A percentile compares a stretch with the other conserved stretches of the same genome.
Conservation (phyloP, 2,888 invertebrate genomes). For the Diarsia rubi region DNA sequence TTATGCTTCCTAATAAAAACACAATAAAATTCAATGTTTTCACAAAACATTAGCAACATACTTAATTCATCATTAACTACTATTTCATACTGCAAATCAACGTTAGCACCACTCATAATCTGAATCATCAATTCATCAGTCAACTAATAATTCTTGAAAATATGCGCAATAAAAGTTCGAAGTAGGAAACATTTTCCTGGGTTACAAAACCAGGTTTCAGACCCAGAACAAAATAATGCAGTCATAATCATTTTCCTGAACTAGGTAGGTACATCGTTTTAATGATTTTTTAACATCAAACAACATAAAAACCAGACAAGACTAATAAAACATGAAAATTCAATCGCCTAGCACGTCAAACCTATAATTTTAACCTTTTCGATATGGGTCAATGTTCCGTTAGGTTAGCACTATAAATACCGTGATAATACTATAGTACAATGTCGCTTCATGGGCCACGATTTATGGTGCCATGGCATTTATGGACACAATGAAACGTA, state of each 20-base stretch:
- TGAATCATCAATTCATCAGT: constrained; percentile 22
- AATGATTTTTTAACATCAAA: constrained; percentile 10
- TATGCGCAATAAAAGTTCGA: constrained; percentile 14
- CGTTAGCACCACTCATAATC: not conserved
- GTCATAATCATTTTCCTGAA: constrained; percentile 2
- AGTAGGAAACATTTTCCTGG: constrained; percentile 28
- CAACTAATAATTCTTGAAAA: constrained; percentile 15
- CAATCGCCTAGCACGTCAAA: constrained; percentile 41
- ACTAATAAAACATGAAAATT: constrained; percentile 43
- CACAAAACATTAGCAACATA: constrained; percentile 5
- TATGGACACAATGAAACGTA: constrained; percentile 78
- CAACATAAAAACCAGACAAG: constrained; percentile 27
- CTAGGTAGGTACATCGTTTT: not conserved
- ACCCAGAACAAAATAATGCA: constrained; percentile 12
- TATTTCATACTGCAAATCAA: constrained; percentile 24
- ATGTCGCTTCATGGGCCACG: constrained; percentile 80
- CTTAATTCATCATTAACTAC: constrained; percentile 3
- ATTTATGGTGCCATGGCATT: constrained; percentile 87
- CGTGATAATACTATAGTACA: constrained; percentile 73
- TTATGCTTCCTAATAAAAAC: constrained; percentile 1
- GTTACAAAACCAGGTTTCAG: constrained; percentile 44
- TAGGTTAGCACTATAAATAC: constrained; percentile 70
- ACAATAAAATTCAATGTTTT: constrained; percentile 14
- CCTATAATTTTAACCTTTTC: constrained; percentile 74
- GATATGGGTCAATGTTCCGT: constrained; percentile 85